These are phyloP conservation scores for Blomia tropicalis DNA, from an alignment of 2,888 invertebrate species.

Conservation along the genomic window DNA sequence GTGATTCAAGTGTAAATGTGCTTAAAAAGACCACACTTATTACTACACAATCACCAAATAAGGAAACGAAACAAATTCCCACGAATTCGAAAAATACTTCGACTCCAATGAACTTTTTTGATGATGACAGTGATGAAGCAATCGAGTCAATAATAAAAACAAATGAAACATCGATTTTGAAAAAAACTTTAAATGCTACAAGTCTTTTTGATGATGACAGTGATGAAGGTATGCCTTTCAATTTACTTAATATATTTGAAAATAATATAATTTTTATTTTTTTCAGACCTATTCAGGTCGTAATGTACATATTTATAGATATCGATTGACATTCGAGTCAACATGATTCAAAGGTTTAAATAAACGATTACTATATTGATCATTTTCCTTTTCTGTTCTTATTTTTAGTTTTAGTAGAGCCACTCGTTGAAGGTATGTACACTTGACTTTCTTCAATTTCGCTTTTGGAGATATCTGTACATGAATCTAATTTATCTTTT, in stretches of 20 bases:
- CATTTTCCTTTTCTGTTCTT: constrained; percentile 9
- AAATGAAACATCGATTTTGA: too few relatives aligned
- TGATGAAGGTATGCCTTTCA: constrained; percentile 9
- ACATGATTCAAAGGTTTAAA: too few relatives aligned
- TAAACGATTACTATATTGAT: not conserved
- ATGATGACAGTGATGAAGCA: constrained; percentile 16
- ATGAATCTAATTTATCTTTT: constrained; percentile 43
- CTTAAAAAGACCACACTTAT: not conserved
- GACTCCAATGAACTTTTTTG: not conserved
- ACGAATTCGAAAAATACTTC: not conserved
- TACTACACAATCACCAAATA: constrained; percentile 11
- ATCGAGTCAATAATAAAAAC: too few relatives aligned
- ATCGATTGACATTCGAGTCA: too few relatives aligned
- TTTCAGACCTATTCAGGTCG: constrained; percentile 11
- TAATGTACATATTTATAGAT: too few relatives aligned
- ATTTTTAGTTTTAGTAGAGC: constrained; percentile 4
- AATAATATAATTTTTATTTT: not conserved
- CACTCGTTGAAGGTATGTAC: constrained; percentile 16
- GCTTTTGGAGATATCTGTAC: constrained; percentile 28
- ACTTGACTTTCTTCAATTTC: constrained; percentile 30
- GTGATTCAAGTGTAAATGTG: not conserved
- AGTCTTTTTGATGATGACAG: constrained; percentile 16
- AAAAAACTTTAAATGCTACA: too few relatives aligned
- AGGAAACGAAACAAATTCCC: not conserved
- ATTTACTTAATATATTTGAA: too few relatives aligned